Evolutionary conservation across 2,113 vertebrate genomes (phyloP).

Genomic region (Podilymbus podiceps): DNA sequence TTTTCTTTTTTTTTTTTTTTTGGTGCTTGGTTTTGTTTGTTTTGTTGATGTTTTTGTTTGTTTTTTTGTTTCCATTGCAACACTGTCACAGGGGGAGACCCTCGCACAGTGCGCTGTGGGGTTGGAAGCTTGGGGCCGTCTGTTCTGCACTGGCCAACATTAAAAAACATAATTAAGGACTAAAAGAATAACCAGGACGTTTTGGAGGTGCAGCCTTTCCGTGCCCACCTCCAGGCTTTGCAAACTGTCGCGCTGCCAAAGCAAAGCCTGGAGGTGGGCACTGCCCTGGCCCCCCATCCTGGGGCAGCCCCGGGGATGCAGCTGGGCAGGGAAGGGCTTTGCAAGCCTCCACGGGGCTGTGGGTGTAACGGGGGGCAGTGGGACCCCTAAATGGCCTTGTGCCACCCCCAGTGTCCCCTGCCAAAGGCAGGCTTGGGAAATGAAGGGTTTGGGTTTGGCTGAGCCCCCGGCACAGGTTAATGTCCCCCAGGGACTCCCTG

Average conservation of each 20-base stretch:
- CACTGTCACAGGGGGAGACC: accelerated
- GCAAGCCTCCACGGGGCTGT: accelerated
- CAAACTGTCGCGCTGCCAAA: accelerated
- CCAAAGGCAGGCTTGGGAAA: background rate
- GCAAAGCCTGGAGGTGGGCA: background rate
- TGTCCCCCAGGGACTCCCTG: background rate
- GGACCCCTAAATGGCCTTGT: background rate
- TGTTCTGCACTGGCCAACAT: background rate
- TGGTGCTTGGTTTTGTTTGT: no score
- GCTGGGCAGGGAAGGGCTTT: background rate
- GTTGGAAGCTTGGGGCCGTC: background rate
- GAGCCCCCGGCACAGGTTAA: background rate
- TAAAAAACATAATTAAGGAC: background rate
- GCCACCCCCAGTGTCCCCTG: accelerated
- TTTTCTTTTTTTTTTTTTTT: background rate
- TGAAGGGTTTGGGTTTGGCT: background rate
- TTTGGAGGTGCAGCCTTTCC: background rate
- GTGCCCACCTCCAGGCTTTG: background rate
- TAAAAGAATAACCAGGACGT: background rate
- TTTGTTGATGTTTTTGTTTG: no score
- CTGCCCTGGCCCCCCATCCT: background rate
- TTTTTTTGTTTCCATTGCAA: background rate
- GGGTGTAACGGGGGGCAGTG: accelerated
- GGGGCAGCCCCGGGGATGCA: background rate
- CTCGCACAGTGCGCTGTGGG: background rate